Conservation (phyloP, 2,888 invertebrate genomes). For the Lepidocyrtoides sp. region DNA sequence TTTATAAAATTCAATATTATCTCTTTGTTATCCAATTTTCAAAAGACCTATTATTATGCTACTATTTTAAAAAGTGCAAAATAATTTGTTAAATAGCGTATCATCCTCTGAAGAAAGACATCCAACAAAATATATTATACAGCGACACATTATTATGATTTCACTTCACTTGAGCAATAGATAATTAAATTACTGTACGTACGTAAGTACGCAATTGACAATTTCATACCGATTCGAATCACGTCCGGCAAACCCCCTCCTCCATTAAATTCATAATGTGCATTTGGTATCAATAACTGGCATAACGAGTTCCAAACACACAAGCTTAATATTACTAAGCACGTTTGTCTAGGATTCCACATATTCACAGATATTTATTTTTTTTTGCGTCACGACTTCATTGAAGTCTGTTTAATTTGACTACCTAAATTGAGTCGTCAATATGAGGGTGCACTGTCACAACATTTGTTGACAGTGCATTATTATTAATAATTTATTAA, state of each 20-base stretch:
- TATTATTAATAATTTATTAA: too few species aligned
- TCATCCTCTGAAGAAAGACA: background rate
- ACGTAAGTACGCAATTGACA: background rate
- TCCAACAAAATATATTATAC: constrained; percentile 1
- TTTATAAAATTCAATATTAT: too few species aligned
- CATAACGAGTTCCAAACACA: constrained; percentile 63
- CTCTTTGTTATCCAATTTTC: too few species aligned
- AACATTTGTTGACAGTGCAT: background rate
- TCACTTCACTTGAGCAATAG: background rate
- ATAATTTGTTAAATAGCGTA: background rate
- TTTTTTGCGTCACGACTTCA: constrained; percentile 32
- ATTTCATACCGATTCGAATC: constrained; percentile 79
- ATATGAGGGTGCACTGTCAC: background rate
- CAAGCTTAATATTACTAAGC: constrained; percentile 51
- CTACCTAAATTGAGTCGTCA: background rate
- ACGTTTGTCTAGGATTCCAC: constrained; percentile 64
- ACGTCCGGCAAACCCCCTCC: constrained; percentile 80
- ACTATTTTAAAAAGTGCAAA: too few species aligned
- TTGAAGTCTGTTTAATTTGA: background rate
- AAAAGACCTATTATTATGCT: too few species aligned
- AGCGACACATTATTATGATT: background rate
- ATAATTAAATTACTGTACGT: background rate
- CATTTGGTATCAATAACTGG: constrained; percentile 62
- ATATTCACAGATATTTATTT: constrained; percentile 5
- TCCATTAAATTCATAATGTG: constrained; percentile 72